Conservation (phyloP, 1,140 invertebrate species). For the Trinorchestia longiramus region DNA sequence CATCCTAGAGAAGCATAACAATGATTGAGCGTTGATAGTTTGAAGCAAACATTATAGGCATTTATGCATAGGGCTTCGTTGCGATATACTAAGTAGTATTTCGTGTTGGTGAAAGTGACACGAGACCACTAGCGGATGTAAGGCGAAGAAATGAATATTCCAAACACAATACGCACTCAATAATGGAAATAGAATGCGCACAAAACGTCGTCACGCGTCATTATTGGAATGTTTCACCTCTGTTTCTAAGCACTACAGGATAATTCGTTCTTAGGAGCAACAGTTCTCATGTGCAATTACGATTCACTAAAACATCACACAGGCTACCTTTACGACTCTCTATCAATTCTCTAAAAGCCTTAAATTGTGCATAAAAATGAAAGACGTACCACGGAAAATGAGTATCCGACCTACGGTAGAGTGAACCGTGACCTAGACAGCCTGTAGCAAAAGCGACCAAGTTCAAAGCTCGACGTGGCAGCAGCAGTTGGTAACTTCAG, state of each 20-base stretch:
- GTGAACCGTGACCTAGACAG: neutral
- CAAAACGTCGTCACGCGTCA: neutral
- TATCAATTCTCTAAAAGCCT: too few relatives aligned
- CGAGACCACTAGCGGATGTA: neutral
- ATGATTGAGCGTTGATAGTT: neutral
- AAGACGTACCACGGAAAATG: too few relatives aligned
- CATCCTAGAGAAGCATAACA: too few relatives aligned
- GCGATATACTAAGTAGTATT: neutral
- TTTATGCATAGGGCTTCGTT: neutral
- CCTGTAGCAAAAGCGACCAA: neutral
- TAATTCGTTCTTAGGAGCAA: too few relatives aligned
- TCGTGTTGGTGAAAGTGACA: neutral
- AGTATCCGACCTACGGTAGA: too few relatives aligned
- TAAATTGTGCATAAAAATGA: too few relatives aligned
- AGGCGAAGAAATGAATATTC: neutral
- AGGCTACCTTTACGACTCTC: too few relatives aligned
- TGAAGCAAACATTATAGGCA: neutral
- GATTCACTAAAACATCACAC: too few relatives aligned
- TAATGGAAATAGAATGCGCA: neutral
- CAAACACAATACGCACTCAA: neutral
- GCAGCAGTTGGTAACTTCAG: neutral
- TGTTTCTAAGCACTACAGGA: neutral
- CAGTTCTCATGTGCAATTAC: too few relatives aligned
- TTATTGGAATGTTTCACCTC: neutral
- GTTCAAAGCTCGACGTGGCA: neutral